Evolutionary conservation across 2,113 vertebrate genomes (phyloP).

Genomic region (Ellobius talpinus): DNA sequence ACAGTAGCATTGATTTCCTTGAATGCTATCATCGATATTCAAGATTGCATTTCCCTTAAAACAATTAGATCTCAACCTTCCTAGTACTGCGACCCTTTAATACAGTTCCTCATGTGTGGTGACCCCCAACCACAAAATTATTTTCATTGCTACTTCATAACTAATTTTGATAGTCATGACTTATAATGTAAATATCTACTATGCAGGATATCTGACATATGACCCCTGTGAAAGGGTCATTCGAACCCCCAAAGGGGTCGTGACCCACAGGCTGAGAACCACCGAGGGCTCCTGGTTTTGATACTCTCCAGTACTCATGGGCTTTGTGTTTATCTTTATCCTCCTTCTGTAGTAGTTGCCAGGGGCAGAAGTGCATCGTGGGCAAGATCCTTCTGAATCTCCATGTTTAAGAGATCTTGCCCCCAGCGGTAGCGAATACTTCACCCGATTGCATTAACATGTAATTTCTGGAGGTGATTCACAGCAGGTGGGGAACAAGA

Average conservation of each 20-base stretch:
- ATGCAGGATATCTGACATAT: background rate
- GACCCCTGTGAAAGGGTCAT: background rate
- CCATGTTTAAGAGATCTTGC: constrained; percentile 30
- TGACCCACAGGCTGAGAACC: background rate
- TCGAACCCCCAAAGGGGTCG: background rate
- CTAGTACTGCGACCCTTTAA: background rate
- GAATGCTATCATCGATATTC: constrained; percentile 25
- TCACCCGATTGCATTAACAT: background rate
- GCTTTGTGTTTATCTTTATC: background rate
- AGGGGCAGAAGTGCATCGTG: background rate
- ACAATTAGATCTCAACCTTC: background rate
- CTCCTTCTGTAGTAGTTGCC: background rate
- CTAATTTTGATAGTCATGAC: background rate
- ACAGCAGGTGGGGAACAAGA: background rate
- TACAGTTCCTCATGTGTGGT: background rate
- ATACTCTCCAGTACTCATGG: background rate
- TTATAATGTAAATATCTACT: background rate
- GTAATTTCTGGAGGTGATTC: constrained; percentile 7
- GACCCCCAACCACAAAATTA: background rate
- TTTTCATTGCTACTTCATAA: background rate
- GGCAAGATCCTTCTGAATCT: constrained; percentile 29
- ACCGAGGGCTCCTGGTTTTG: background rate
- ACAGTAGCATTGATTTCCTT: background rate
- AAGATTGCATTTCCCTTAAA: constrained; percentile 25
- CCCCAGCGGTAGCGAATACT: background rate